These are phyloP conservation scores for Lagopus leucura DNA, from an alignment of 2,113 vertebrate genomes.

Conservation along the genomic window DNA sequence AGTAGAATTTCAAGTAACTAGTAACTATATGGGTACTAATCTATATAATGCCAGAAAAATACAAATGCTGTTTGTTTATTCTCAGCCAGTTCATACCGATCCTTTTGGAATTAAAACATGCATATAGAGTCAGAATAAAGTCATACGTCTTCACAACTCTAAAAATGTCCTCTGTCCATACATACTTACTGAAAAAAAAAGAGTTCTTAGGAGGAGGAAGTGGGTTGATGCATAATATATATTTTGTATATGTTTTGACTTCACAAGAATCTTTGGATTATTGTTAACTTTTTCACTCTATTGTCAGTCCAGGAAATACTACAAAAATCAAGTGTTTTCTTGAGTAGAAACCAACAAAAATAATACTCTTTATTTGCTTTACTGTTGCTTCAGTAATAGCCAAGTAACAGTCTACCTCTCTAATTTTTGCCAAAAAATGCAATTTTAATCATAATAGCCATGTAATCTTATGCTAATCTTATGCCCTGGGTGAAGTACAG, in stretches of 20 bases:
- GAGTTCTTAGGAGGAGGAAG: background rate
- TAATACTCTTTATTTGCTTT: background rate
- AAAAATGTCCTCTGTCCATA: background rate
- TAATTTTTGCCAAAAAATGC: background rate
- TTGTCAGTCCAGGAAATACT: background rate
- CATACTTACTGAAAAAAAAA: background rate
- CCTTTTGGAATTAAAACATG: background rate
- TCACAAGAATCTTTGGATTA: background rate
- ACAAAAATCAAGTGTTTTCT: background rate
- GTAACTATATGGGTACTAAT: background rate
- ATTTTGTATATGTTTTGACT: background rate
- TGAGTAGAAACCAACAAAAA: background rate
- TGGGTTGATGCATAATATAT: background rate
- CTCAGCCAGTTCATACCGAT: background rate
- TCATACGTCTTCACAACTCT: background rate
- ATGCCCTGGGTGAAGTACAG: background rate
- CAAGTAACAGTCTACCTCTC: background rate
- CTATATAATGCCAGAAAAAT: background rate
- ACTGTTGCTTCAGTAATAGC: background rate
- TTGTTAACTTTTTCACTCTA: background rate
- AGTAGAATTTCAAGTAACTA: background rate
- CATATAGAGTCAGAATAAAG: background rate
- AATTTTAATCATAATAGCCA: background rate
- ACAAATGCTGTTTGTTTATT: background rate
- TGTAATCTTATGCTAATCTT: background rate